phyloP scores from a whole-genome alignment of 2,888 invertebrate species.

The Chirona hameri region DNA sequence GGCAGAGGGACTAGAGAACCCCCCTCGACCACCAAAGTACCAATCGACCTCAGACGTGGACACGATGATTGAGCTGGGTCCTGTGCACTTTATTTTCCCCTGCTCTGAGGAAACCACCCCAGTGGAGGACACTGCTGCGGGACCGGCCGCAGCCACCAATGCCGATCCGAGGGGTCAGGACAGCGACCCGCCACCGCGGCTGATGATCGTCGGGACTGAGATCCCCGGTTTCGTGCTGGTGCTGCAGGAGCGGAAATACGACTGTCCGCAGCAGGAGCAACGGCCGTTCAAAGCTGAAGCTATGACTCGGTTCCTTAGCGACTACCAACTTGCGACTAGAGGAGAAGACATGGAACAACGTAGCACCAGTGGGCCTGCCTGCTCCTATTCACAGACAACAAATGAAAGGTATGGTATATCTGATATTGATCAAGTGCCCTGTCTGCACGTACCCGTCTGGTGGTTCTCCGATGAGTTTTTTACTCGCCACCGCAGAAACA shows the following conservation, averaged over 20 bases:
- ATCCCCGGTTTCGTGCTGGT: not conserved
- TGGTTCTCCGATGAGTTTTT: not conserved
- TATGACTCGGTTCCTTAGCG: not conserved
- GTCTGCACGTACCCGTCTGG: not conserved
- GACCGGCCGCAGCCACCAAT: not conserved
- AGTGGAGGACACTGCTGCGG: not conserved
- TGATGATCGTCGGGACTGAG: not conserved
- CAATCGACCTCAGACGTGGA: no score
- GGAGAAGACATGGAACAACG: not conserved
- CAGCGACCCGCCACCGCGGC: not conserved
- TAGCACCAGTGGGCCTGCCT: not conserved
- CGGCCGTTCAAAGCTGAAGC: not conserved
- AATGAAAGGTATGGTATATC: no score
- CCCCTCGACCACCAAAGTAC: not conserved
- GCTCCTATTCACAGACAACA: not conserved
- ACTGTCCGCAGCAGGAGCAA: not conserved
- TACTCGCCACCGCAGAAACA: not conserved
- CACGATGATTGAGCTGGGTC: not conserved
- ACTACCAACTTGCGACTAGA: not conserved
- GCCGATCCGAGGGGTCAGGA: not conserved
- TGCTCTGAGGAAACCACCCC: no score
- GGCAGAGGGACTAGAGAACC: not conserved
- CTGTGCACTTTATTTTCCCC: not conserved
- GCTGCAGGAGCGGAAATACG: not conserved
- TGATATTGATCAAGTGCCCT: not conserved